Evolutionary conservation across 2,113 vertebrate genomes (phyloP).

Genomic region (Spilogale gracilis): DNA sequence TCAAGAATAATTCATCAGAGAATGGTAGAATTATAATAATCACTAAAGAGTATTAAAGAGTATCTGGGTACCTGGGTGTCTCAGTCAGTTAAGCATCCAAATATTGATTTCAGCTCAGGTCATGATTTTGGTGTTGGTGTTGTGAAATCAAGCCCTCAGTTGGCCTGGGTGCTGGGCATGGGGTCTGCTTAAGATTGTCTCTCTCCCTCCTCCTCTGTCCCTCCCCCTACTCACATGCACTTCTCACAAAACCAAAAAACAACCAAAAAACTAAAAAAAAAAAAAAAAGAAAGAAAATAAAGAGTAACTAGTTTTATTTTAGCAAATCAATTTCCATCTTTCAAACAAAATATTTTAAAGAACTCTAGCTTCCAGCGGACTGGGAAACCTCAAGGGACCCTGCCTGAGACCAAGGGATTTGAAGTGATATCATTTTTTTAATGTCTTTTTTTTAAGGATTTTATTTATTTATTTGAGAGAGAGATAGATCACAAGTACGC

Average conservation of each 20-base stretch:
- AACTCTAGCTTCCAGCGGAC: background rate
- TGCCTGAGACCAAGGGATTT: background rate
- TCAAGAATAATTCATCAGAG: background rate
- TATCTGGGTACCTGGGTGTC: background rate
- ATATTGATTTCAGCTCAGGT: background rate
- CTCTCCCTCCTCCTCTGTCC: background rate
- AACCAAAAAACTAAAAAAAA: background rate
- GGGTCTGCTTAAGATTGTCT: background rate
- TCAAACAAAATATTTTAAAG: background rate
- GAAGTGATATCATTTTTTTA: no score
- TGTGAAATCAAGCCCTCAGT: no score
- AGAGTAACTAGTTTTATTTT: background rate
- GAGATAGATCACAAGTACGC: no score
- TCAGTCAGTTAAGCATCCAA: background rate
- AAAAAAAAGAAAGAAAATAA: background rate
- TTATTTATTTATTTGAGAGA: no score
- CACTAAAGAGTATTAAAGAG: background rate
- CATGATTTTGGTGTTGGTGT: background rate
- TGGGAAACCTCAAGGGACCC: no score
- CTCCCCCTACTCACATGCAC: accelerated
- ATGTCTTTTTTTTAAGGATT: no score
- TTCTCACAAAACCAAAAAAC: background rate
- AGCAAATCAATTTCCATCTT: background rate
- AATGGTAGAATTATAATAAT: background rate
- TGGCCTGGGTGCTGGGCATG: accelerated